Conservation (phyloP, 2,113 vertebrate species). For the Daphoenositta chrysoptera region DNA sequence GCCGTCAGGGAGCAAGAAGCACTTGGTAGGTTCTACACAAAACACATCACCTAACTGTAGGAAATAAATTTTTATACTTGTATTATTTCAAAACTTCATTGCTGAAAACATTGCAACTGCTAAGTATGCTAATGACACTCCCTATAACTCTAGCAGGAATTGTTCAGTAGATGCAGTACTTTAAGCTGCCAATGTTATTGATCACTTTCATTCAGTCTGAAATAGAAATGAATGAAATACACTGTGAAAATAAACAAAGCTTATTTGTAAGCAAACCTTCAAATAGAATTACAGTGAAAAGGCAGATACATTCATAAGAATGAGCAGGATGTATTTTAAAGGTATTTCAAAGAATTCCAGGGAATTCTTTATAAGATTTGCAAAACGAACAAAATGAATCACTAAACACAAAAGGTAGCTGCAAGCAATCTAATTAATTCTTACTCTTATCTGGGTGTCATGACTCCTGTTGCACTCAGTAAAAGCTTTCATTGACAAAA, state of each 20-base stretch:
- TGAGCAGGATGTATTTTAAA: background rate
- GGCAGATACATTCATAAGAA: background rate
- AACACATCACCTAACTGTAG: background rate
- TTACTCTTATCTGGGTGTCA: background rate
- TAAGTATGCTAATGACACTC: background rate
- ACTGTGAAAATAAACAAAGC: background rate
- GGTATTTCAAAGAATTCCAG: background rate
- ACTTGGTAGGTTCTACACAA: background rate
- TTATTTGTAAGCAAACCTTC: background rate
- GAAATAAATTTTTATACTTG: background rate
- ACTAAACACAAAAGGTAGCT: background rate
- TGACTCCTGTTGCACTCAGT: background rate
- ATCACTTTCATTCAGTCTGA: background rate
- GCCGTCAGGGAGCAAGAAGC: background rate
- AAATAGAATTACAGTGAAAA: background rate
- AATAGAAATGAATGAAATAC: background rate
- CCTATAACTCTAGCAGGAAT: background rate
- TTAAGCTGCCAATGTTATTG: background rate
- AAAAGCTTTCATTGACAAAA: background rate
- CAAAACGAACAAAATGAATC: background rate
- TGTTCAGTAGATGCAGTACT: background rate
- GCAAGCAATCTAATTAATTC: background rate
- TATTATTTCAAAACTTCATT: background rate
- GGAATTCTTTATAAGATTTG: background rate
- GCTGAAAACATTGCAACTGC: background rate